phyloP scores from a whole-genome alignment of 2,797 vertebrate species.

The Podarcis siculus region DNA sequence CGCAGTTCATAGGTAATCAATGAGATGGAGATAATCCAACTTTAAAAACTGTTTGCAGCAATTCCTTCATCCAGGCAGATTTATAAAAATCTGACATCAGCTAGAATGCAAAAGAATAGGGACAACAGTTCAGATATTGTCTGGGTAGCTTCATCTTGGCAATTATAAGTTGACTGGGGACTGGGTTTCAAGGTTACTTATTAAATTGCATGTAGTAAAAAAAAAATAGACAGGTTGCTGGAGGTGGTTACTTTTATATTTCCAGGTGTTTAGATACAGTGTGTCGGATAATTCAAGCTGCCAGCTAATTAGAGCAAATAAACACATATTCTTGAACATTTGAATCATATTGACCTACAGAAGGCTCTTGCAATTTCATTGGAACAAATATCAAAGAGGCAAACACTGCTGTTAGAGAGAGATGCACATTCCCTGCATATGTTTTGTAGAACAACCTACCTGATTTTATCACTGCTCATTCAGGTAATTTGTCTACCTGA shows the following conservation, averaged over 20 bases:
- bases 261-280: slow-evolving; percentile 25
- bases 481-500: slow-evolving; percentile 55
- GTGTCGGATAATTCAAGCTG: slow-evolving; percentile 8
- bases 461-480: slow-evolving; percentile 57
- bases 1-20: too few relatives aligned
- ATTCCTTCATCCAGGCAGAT: too few relatives aligned
- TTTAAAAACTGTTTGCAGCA: too few relatives aligned
- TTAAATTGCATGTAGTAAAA: slow-evolving; percentile 9
- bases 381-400: slow-evolving; percentile 19
- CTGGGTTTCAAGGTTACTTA: background rate
- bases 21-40: too few relatives aligned
- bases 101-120: too few relatives aligned
- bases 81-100: too few relatives aligned
- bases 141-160: background rate
- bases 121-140: background rate
- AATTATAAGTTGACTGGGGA: background rate
- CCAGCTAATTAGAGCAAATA: background rate
- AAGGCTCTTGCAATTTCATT: slow-evolving; percentile 27
- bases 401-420: slow-evolving; percentile 26
- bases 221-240: background rate
- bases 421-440: slow-evolving; percentile 50
- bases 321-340: slow-evolving; percentile 22
- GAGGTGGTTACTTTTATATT: slow-evolving; percentile 8
- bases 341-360: slow-evolving; percentile 20
- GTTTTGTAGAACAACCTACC: slow-evolving; percentile 59